Conservation (phyloP, 2,797 vertebrate species). For the Dromococcyx pavoninus region DNA sequence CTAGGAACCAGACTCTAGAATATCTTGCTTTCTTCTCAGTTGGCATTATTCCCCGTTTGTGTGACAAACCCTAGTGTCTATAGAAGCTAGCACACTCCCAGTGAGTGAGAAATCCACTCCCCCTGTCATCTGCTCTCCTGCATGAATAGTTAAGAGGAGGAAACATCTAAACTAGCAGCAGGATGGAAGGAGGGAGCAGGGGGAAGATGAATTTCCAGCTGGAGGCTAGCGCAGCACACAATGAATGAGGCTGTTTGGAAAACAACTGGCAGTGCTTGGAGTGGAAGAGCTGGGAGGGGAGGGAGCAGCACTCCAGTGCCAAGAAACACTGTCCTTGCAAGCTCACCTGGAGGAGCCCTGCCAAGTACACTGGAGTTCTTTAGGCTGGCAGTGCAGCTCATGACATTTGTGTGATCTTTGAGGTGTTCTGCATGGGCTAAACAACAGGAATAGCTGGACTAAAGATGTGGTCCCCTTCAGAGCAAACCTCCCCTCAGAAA, state of each 20-base stretch:
- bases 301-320: neutral
- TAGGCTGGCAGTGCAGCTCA: neutral
- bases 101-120: slow-evolving; percentile 12
- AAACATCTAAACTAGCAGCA: neutral
- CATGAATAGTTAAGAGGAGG: slow-evolving; percentile 26
- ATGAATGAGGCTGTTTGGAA: neutral
- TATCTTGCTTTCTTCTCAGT: neutral
- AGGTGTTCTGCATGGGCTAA: neutral
- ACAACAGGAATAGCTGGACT: neutral
- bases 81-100: slow-evolving; percentile 8
- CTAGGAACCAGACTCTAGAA: neutral
- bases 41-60: neutral
- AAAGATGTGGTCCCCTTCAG: neutral
- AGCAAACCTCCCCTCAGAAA: neutral
- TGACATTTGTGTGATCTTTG: neutral
- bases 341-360: fast-evolving
- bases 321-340: neutral
- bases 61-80: slow-evolving; percentile 6
- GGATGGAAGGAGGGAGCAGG: neutral
- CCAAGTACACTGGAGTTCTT: neutral
- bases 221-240: neutral
- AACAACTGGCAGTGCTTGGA: neutral
- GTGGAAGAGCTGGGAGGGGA: neutral
- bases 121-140: slow-evolving; percentile 53
- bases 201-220: neutral